A percentile compares a stretch with the other conserved stretches of the same genome.
Conservation (phyloP, 2,113 vertebrate species). For the Chaetops frenatus region DNA sequence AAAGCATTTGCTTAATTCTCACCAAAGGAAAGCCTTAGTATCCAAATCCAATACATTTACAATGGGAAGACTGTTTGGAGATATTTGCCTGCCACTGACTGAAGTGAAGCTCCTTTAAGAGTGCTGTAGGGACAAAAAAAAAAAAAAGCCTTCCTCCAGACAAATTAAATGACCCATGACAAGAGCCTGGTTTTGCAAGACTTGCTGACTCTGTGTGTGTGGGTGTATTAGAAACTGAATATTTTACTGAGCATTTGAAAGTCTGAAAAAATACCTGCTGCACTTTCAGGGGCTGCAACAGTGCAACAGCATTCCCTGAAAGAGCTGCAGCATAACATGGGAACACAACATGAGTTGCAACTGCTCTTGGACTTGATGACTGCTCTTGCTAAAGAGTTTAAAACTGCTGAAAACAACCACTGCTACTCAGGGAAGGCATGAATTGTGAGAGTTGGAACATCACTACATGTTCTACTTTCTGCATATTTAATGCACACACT, state of each 20-base stretch:
- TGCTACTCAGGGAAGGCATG: neutral
- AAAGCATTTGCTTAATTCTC: conserved; percentile 60
- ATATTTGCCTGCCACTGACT: conserved; percentile 15
- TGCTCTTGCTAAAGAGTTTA: neutral
- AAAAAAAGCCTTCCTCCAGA: neutral
- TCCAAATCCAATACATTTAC: conserved; percentile 54
- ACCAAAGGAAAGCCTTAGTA: conserved; percentile 38
- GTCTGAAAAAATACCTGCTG: neutral
- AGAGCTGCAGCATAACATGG: neutral
- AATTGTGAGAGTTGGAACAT: neutral
- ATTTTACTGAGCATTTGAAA: neutral
- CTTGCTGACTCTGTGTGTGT: neutral
- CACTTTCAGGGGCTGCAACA: neutral
- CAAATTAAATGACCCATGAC: conserved; percentile 7
- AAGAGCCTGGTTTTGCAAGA: neutral
- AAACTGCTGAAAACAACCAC: neutral
- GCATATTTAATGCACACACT: neutral
- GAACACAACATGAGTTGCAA: neutral
- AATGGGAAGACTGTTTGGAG: conserved; percentile 62
- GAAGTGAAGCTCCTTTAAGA: conserved; percentile 44
- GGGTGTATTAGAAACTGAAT: neutral
- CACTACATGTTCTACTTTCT: neutral
- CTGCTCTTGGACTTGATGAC: neutral
- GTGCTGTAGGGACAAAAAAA: neutral
- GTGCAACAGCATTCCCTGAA: neutral